Base-by-base conservation (phyloP, 1,140 invertebrate genomes). In the Thaumatotibia leucotreta region DNA sequence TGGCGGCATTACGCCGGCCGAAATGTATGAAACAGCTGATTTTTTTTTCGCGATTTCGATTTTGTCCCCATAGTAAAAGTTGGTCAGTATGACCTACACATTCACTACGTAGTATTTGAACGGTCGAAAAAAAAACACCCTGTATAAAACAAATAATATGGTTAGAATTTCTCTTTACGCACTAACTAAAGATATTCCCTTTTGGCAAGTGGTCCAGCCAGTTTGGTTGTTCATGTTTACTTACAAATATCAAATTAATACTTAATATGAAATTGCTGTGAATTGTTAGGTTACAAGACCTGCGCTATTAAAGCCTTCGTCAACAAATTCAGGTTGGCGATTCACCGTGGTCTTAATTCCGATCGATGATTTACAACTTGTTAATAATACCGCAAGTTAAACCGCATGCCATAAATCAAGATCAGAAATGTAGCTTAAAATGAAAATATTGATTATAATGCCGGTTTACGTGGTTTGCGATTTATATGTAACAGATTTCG, bases 371-470 rank as follows among this genome's bases (percentile, higher is more conserved):
- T 90, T 90, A 90, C 81, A 88, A 78, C 84, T 84, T 86, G 84
- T 88, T 90, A 90, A 90, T 90, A 90, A 90, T 83, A 90, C 86
- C 74, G 80, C 80, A 81, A 85, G 83, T 74, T 84, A 83, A 84
- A 82, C 78, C 81, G 80, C 77, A 77, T 79, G 76, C 63, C 77
- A 83, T 90, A 90, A 90, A 86, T 90, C 84, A 88, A 86, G 88
- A 88, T 88, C 83, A 82, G 83, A 76, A 83, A 74, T 78, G 80
- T 79, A 75, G 82, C 80, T 83, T 86, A 77, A 83, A 63, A 84
- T 76, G 81, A 87, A 86, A 86, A 90, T 90, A 90, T 90, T 88
- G 85, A 90, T 86, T 90, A 82, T 87, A 90, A 88, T 86, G 74
- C 83, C 77, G 82, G 76, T 88, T 89, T 86, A 87, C 81, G 79